phyloP scores from a whole-genome alignment of 2,113 vertebrate genomes.

The Vanacampus margaritifer region DNA sequence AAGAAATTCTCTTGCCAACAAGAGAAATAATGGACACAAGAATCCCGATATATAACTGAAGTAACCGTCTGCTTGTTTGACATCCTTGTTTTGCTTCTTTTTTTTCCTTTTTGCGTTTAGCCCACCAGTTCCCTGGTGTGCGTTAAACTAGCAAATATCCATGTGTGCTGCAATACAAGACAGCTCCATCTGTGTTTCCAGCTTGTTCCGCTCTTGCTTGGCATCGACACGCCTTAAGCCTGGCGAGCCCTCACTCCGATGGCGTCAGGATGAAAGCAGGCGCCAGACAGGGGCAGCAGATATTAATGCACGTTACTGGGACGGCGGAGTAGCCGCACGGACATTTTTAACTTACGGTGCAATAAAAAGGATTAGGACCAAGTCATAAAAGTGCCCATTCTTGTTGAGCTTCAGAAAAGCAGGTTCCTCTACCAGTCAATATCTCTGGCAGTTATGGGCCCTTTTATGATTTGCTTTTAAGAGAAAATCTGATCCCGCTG shows the following conservation, averaged over 20 bases:
- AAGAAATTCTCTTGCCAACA: constrained; percentile 12
- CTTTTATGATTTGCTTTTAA: constrained; percentile 43
- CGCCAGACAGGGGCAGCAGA: constrained; percentile 43
- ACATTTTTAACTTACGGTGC: constrained; percentile 48
- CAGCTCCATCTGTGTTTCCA: constrained; percentile 28
- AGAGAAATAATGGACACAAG: constrained; percentile 3
- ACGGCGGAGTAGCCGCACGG: constrained; percentile 40
- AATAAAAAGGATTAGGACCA: constrained; percentile 51
- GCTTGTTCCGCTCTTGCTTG: constrained; percentile 35
- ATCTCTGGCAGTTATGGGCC: constrained; percentile 47
- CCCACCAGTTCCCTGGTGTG: constrained; percentile 31
- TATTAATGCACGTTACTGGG: constrained; percentile 50
- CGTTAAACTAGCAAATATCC: constrained; percentile 53
- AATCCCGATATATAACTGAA: constrained; percentile 29
- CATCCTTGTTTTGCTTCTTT: constrained; percentile 24
- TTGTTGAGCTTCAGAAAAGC: constrained; percentile 44
- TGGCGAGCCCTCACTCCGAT: constrained; percentile 16
- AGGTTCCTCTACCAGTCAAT: constrained; percentile 45
- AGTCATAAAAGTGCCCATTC: constrained; percentile 51
- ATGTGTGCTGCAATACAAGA: constrained; percentile 38
- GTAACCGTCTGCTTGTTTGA: constrained; percentile 33
- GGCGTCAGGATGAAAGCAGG: constrained; percentile 44
- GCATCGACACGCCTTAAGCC: constrained; percentile 30
- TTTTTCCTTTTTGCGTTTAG: constrained; percentile 31
- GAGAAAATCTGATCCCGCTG: constrained; percentile 29